Evolutionary conservation across 2,888 invertebrate species (phyloP).

Genomic region (Helobdella robusta): DNA sequence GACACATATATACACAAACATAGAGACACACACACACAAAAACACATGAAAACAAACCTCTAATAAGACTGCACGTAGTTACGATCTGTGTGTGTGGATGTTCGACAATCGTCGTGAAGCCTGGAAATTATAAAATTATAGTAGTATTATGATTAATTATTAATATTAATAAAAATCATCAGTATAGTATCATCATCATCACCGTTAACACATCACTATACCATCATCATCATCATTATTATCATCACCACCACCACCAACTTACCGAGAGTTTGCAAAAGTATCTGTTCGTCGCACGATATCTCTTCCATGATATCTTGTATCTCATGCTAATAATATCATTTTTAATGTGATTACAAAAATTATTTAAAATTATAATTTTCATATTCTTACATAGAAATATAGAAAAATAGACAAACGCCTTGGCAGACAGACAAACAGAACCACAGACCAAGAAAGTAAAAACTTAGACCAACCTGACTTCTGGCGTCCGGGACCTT

Average conservation of each 20-base stretch:
- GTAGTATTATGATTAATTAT: neutral
- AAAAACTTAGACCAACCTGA: constrained; percentile 54
- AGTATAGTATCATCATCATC: too few species aligned
- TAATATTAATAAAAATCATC: constrained; percentile 70
- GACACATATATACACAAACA: neutral
- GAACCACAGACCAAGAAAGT: neutral
- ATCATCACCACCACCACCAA: too few species aligned
- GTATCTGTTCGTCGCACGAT: constrained; percentile 12
- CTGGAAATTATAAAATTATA: constrained; percentile 39
- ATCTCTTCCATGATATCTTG: constrained; percentile 22
- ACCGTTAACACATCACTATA: too few species aligned
- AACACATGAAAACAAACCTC: constrained; percentile 58
- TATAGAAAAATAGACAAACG: neutral
- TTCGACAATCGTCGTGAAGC: constrained; percentile 94
- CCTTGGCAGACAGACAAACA: too few species aligned
- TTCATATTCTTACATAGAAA: neutral
- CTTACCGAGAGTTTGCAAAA: constrained; percentile 17
- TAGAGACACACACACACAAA: neutral
- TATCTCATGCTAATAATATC: neutral
- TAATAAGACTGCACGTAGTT: constrained; percentile 84
- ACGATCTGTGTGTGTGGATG: constrained; percentile 96
- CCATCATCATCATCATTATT: too few species aligned
- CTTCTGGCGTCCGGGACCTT: constrained; percentile 62
- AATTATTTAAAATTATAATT: neutral
- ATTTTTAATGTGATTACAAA: neutral